Percentiles rank a stretch among this genome's conserved stretches.
These are phyloP conservation scores for Falcunculus frontatus DNA, from an alignment of 2,113 vertebrate species.

Conservation along the genomic window DNA sequence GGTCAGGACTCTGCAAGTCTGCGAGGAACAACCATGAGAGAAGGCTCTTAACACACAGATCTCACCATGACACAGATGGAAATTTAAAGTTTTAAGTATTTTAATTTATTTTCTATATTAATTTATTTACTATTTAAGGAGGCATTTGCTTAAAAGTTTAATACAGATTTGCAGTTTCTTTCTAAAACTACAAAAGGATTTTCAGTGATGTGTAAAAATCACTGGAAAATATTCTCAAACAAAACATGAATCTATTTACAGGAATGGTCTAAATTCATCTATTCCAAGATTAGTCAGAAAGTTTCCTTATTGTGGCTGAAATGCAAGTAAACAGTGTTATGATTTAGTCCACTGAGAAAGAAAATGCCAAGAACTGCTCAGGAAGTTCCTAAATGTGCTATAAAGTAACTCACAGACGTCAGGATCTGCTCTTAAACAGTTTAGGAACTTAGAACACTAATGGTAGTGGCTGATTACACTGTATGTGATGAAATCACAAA, in stretches of 20 bases:
- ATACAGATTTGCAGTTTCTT: neutral
- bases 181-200: neutral
- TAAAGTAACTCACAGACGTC: neutral
- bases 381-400: neutral
- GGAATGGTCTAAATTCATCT: neutral
- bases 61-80: neutral
- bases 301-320: neutral
- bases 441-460: neutral
- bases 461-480: neutral
- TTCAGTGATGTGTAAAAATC: neutral
- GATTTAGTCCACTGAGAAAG: neutral
- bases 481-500: neutral
- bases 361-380: neutral
- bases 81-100: neutral
- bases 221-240: neutral
- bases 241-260: neutral
- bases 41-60: neutral
- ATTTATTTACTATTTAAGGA: neutral
- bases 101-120: neutral
- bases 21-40: neutral
- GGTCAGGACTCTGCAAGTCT: neutral
- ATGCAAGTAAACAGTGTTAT: neutral
- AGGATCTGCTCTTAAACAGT: neutral
- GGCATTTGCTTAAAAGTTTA: neutral
- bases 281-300: neutral